phyloP scores from a whole-genome alignment of 2,797 vertebrate genomes.

The Emys orbicularis region DNA sequence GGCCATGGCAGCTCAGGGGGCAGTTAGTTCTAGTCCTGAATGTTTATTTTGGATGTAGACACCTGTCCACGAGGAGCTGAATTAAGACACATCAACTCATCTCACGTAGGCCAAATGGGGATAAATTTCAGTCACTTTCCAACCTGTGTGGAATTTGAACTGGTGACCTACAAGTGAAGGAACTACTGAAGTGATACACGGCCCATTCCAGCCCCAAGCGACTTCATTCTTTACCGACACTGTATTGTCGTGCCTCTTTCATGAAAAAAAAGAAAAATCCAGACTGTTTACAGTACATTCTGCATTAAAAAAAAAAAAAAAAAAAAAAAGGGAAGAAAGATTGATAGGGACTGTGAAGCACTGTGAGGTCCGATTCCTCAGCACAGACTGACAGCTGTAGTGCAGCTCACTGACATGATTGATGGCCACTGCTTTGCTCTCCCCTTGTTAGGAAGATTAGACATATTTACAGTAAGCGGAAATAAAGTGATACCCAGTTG shows the following conservation, averaged over 20 bases:
- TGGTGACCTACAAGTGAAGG: neutral
- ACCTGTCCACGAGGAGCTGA: neutral
- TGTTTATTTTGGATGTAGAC: fast-evolving
- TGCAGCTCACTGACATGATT: too few relatives aligned
- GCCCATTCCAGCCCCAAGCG: neutral
- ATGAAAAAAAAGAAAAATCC: neutral
- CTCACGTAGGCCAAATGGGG: neutral
- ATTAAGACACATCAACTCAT: neutral
- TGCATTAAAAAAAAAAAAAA: too few relatives aligned
- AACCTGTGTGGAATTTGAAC: neutral
- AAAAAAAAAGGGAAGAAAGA: neutral
- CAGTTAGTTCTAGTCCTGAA: fast-evolving
- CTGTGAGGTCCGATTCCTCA: fast-evolving
- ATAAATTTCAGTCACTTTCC: too few relatives aligned
- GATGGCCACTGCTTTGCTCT: neutral
- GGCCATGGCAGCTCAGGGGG: fast-evolving
- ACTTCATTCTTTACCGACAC: neutral
- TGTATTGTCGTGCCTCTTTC: neutral
- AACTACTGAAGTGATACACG: neutral
- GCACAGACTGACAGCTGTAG: neutral
- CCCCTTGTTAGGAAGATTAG: neutral
- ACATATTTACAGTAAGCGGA: neutral
- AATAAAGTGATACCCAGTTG: neutral
- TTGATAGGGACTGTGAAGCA: neutral
- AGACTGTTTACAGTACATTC: fast-evolving